phyloP scores from a whole-genome alignment of 2,888 invertebrate species.

The Phrixothrix hirtus region DNA sequence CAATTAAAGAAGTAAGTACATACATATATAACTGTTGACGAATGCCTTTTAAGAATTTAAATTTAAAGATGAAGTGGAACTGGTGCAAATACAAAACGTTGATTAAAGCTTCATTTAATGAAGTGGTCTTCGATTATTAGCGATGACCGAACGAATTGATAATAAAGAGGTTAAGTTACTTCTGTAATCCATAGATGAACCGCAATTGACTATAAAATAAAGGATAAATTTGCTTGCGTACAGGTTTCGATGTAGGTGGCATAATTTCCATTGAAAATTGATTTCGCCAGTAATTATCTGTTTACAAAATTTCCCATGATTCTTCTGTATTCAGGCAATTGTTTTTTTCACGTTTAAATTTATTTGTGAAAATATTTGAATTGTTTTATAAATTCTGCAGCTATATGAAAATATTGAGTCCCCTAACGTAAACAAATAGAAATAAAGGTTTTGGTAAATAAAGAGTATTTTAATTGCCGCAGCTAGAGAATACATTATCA shows the following conservation, averaged over 20 bases:
- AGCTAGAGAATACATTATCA: constrained; percentile 27
- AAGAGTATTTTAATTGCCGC: constrained; percentile 25
- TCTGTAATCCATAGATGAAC: constrained; percentile 6
- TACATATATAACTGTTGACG: too few relatives aligned
- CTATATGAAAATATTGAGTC: constrained; percentile 7
- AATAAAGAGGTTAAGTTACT: constrained; percentile 21
- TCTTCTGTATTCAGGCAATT: too few relatives aligned
- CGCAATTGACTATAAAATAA: constrained; percentile 2
- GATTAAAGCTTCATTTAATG: constrained; percentile 8
- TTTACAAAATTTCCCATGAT: not conserved
- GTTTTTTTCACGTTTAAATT: too few relatives aligned
- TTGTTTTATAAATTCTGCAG: not conserved
- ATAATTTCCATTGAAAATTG: constrained; percentile 15
- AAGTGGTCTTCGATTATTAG: constrained; percentile 20
- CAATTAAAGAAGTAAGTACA: constrained; percentile 6
- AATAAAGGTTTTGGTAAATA: constrained; percentile 18
- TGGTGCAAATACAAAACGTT: too few relatives aligned
- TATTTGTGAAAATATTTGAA: constrained; percentile 1
- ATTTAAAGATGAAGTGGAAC: not conserved
- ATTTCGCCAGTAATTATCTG: constrained; percentile 7
- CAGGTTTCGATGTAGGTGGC: constrained; percentile 25
- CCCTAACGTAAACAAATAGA: too few relatives aligned
- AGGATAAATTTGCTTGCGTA: constrained; percentile 6
- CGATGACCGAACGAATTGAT: constrained; percentile 27
- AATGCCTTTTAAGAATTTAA: constrained; percentile 2